Base-by-base conservation (phyloP, 2,888 invertebrate genomes). In the Noctua pronuba region DNA sequence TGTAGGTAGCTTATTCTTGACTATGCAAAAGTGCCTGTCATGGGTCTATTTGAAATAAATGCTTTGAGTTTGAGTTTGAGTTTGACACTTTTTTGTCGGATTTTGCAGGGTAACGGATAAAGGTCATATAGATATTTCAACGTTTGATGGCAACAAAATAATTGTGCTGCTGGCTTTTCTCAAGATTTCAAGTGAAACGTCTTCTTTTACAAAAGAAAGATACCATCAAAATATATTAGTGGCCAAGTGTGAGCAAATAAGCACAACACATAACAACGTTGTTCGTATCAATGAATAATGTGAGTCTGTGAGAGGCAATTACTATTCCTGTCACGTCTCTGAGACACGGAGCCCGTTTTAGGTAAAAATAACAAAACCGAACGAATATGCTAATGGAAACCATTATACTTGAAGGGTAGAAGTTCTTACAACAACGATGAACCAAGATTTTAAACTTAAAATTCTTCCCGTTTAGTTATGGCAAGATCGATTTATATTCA, bases 351-450 rank as follows among this genome's bases (percentile, higher is more conserved):
- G 35, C 35, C 0, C 73, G n/a, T 16, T 28, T 10, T 21, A 28
- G 10, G 16, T 73, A 46, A 72, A 58, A 73, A 46, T 46, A n/a
- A 72, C 16, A 16, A 72, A 49, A 46, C n/a, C 38, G 21, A 73
- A 31, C 38, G 21, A 73, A 31, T n/a, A 35, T 35, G 21, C 10
- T 35, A 16, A 49, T 49, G 28, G 21, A 46, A 35, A 46, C 16
- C 28, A 16, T 16, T 38, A 21, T 21, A 21, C 8, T 44, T n/a
- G 4, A 46, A 21, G 1, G 0, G 16, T 0, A 28, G 21, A 7
- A 16, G 21, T 24, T 28, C 21, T n/a, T 35, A 5, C 13, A n/a
- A 31, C 18, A 11, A 72, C 6, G 1, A 72, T 3, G 35, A 6
- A n/a, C 44, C 31, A 31, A n/a, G 11, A 69, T 69, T 72, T n/a